A percentile compares a stretch with the other conserved stretches of the same genome.
phyloP scores from a whole-genome alignment of 2,113 vertebrate genomes.

The Geococcyx californianus region DNA sequence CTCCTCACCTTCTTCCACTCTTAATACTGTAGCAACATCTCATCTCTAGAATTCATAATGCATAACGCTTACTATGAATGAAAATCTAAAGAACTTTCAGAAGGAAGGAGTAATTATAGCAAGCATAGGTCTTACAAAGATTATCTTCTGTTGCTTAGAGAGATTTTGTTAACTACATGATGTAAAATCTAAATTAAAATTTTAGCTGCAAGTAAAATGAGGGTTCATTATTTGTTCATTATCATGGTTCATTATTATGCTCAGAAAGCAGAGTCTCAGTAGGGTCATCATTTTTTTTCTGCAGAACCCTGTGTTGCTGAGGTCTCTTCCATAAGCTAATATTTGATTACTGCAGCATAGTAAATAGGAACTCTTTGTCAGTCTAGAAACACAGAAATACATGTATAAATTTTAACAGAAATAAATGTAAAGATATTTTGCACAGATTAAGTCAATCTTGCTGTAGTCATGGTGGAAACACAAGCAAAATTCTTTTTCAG shows the following conservation, averaged over 20 bases:
- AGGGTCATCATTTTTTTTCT: background rate
- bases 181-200: constrained; percentile 8
- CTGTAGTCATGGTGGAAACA: background rate
- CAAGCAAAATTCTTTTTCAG: background rate
- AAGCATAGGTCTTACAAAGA: background rate
- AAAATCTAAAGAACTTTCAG: background rate
- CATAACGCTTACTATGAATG: background rate
- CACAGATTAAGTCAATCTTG: background rate
- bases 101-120: background rate
- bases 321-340: background rate
- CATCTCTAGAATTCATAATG: background rate
- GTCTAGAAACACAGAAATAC: background rate
- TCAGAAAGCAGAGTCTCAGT: background rate
- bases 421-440: background rate
- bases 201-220: background rate
- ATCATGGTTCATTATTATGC: background rate
- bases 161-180: background rate
- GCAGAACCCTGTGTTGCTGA: background rate
- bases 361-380: background rate
- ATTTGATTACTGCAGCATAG: background rate
- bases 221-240: background rate
- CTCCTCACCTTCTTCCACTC: background rate
- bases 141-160: background rate
- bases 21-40: background rate
- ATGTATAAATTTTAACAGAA: background rate